Percentiles rank a stretch among this genome's conserved stretches.
Conservation (phyloP, 2,113 vertebrate genomes). For the Eupsittula cactorum region DNA sequence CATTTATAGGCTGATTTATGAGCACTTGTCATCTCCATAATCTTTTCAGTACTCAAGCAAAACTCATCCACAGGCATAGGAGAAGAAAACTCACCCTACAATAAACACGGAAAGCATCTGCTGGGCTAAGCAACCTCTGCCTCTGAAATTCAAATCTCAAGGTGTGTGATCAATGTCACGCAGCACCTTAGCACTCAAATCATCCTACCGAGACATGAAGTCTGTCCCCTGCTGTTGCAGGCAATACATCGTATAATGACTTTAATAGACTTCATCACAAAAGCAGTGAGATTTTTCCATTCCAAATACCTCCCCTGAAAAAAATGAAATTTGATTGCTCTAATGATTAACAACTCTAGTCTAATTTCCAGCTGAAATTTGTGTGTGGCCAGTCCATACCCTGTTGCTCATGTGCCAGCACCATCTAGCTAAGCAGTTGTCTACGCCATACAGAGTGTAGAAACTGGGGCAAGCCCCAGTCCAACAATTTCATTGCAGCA, state of each 20-base stretch:
- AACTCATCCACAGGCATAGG: no score
- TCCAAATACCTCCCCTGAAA: neutral
- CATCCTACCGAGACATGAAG: conserved; percentile 7
- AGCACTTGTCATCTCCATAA: neutral
- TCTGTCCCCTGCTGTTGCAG: conserved; percentile 1
- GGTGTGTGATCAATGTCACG: conserved; percentile 15
- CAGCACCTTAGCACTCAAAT: neutral
- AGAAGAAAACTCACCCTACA: conserved; percentile 23
- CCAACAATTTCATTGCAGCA: neutral
- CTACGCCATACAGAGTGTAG: neutral
- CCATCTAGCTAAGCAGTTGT: neutral
- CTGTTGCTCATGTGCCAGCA: neutral
- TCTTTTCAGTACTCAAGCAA: neutral
- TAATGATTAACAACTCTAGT: neutral
- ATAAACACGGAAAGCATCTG: neutral
- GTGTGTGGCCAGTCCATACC: neutral
- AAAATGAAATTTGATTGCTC: neutral
- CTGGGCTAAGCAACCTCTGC: neutral
- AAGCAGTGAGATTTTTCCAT: neutral
- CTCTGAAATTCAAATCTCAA: conserved; percentile 48
- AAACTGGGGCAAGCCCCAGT: neutral
- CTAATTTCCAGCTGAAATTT: neutral
- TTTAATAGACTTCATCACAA: neutral
- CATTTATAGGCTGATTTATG: neutral
- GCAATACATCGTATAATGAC: neutral